Evolutionary conservation across 2,113 vertebrate species (phyloP).

Genomic region (Xenopus laevis): DNA sequence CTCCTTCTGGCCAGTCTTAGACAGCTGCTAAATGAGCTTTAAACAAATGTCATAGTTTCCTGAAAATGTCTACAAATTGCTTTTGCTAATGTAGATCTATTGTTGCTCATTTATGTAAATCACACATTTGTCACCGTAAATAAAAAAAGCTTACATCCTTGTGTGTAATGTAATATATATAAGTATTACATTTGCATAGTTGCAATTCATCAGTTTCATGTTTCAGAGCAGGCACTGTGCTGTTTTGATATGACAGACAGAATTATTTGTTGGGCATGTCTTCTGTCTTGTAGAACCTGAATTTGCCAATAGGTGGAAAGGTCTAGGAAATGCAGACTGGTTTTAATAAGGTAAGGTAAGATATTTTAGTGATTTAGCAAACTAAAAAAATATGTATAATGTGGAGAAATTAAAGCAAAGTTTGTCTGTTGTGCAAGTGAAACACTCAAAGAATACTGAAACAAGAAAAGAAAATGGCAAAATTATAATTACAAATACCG

Average conservation of each 20-base stretch:
- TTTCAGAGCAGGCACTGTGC: conserved; percentile 1
- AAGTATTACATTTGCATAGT: conserved; percentile 24
- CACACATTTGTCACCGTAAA: conserved; percentile 25
- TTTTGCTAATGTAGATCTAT: conserved; percentile 42
- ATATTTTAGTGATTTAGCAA: too few relatives aligned
- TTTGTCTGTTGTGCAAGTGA: too few relatives aligned
- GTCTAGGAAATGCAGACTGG: neutral
- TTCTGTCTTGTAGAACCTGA: neutral
- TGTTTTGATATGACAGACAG: neutral
- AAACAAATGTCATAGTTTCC: conserved; percentile 44
- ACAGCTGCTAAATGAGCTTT: conserved; percentile 44
- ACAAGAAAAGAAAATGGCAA: too few relatives aligned
- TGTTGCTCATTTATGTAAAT: conserved; percentile 45
- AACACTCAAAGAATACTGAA: too few relatives aligned
- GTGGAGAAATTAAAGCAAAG: too few relatives aligned
- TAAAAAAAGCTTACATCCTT: conserved; percentile 23
- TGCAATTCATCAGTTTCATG: neutral
- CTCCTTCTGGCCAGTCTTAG: conserved; percentile 28
- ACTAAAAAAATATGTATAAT: too few relatives aligned
- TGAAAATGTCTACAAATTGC: conserved; percentile 44
- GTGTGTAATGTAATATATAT: conserved; percentile 7
- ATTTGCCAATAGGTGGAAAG: neutral
- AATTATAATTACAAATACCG: too few relatives aligned
- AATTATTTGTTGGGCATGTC: neutral
- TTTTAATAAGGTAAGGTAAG: neutral